Evolutionary conservation across 2,888 invertebrate species (phyloP), one percentile per base, ranked within the genome.

Genomic region (Rhagonycha lutea): DNA sequence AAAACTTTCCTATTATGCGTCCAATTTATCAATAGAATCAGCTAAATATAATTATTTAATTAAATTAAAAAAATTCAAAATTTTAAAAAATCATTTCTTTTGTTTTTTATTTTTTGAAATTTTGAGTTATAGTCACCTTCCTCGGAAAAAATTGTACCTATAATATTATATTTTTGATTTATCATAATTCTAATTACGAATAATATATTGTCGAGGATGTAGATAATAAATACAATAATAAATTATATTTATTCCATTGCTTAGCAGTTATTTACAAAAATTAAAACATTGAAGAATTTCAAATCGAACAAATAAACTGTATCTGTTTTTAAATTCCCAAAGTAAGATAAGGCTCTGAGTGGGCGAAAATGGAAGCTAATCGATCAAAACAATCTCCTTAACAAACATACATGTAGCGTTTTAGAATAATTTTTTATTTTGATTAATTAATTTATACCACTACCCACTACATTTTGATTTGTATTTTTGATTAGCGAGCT

Each of bases 391-490:
- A 60, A 74, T 74, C 74, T 74, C 70, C 61, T 67, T 47, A 47
- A 14, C 65, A 65, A 74, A 74, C 74, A 61, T 74, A 67, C 74
- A 74, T 65, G 74, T 74, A 74, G n/a, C 69, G 60, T 74, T 69
- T 74, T 73, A 11, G 23, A 18, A 14, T 60, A 32, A 67, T 70
- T 70, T 61, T 74, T 74, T 73, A 69, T 74, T 70, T 60, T 32
- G 18, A 47, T 47, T 47, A 60, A 14, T 74, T 74, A 74, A 74
- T 74, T 70, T 74, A 74, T 67, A 68, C 74, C 18, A 24, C 74
- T 47, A 32, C 74, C 70, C 74, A 69, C 74, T 47, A 47, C 47
- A 18, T 61, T 28, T 65, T 14, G 63, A 65, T 65, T 65, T 65
- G 26, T 65, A n/a, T 65, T 65, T 65, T 65, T 65, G 63, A 65